Evolutionary conservation across 2,888 invertebrate genomes (phyloP).

Genomic region (Drosophila meridiana): DNA sequence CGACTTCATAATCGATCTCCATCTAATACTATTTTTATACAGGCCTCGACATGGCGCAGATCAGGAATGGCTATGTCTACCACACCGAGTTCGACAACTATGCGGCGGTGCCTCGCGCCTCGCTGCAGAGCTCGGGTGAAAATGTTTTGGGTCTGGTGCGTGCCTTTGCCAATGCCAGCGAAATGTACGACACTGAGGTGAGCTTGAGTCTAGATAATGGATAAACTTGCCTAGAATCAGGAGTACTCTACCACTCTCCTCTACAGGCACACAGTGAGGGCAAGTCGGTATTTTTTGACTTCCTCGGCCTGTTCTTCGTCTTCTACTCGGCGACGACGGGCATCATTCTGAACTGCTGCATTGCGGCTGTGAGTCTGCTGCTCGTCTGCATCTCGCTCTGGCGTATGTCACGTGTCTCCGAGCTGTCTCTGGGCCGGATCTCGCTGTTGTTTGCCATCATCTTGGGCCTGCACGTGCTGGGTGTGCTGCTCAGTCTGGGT

Average conservation of each 20-base stretch:
- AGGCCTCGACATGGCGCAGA: conserved; percentile 92
- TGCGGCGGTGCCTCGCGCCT: conserved; percentile 87
- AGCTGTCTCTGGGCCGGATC: conserved; percentile 63
- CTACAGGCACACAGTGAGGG: conserved; percentile 83
- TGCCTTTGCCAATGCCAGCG: conserved; percentile 85
- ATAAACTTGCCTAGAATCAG: neutral
- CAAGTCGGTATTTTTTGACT: conserved; percentile 90
- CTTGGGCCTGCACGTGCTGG: conserved; percentile 73
- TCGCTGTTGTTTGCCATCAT: conserved; percentile 70
- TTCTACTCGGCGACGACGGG: conserved; percentile 87
- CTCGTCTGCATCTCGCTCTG: conserved; percentile 73
- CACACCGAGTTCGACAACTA: conserved; percentile 90
- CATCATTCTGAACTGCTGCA: conserved; percentile 81
- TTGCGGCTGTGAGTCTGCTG: conserved; percentile 83
- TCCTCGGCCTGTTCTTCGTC: conserved; percentile 89
- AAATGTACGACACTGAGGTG: conserved; percentile 79
- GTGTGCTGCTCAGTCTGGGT: conserved; percentile 77
- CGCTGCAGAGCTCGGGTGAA: conserved; percentile 90
- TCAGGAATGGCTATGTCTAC: conserved; percentile 91
- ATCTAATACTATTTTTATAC: conserved; percentile 4
- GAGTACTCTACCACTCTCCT: accelerated
- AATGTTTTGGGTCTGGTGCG: conserved; percentile 88
- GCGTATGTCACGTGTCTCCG: conserved; percentile 73
- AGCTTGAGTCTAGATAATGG: neutral
- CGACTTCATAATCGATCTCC: too few species aligned